These are phyloP conservation scores for Mesorhabditis belari DNA, from an alignment of 2,888 invertebrate species.

Conservation along the genomic window DNA sequence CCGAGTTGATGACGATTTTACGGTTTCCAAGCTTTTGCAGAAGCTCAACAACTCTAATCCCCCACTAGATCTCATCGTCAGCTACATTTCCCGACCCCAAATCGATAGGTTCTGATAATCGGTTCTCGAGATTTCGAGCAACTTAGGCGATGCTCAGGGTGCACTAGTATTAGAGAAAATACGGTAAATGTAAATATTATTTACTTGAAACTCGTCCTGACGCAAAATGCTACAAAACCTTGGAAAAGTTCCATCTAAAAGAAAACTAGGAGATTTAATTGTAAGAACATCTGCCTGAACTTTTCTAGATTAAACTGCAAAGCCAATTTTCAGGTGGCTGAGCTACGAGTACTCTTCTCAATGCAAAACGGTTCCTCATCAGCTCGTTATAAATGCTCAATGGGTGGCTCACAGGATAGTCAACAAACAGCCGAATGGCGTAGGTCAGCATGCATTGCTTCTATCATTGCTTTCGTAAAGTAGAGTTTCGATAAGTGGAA, in stretches of 20 bases:
- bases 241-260: no score
- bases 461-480: background rate
- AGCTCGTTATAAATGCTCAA: slow-evolving; percentile 5
- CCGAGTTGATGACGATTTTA: slow-evolving; percentile 12
- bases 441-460: slow-evolving; percentile 1
- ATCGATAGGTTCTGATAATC: slow-evolving; percentile 3
- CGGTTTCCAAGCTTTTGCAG: slow-evolving; percentile 8
- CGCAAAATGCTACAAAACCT: no score
- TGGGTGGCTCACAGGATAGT: slow-evolving; percentile 8
- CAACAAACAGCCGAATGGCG: background rate
- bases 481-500: background rate
- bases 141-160: slow-evolving; percentile 11
- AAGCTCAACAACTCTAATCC: background rate
- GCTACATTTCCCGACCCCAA: background rate
- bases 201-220: no score
- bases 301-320: background rate
- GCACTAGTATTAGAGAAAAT: slow-evolving; percentile 13
- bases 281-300: background rate
- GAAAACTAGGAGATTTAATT: no score
- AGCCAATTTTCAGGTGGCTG: background rate
- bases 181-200: no score
- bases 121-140: slow-evolving; percentile 12
- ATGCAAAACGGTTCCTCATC: slow-evolving; percentile 1
- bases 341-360: slow-evolving; percentile 12
- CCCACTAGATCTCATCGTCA: background rate